Base-by-base conservation (phyloP, 2,797 vertebrate genomes). In the Sarcophilus harrisii region DNA sequence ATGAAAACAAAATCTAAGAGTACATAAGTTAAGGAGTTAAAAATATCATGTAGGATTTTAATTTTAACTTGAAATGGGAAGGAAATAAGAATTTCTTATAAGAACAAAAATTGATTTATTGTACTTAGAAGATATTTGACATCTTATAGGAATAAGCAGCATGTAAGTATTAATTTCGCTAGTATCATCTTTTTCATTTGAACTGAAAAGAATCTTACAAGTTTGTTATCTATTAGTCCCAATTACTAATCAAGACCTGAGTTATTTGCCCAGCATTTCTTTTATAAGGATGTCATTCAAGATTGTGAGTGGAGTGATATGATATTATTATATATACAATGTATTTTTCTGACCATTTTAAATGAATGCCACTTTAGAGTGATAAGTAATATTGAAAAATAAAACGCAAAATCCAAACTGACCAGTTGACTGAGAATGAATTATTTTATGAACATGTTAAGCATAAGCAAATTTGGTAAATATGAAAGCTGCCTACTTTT, bases 251-350 rank as follows among this genome's bases (percentile, higher is more conserved):
- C 92, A 57, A 29, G 14, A 30, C 57, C 92, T 91, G 66, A 54
- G 38, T 16, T 55, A 89, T 95, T 94, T 92, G 59, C 52, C 89
- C 14, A 60, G 95, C 92, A 52, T 95, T 96, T 92, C 60, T 93
- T 94, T 89, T 58, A 45, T 27, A 45, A 45, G 9, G 38, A 27
- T 45, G 2, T 24, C 2, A 81, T 81, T 81, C 21, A 73, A 24
- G 38, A 30, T 81, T 81, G 5, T 16, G 45, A 81, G 38, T 81
- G 21, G 21, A 27, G 21, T 81, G 21, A 45, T 45, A 45, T 45
- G 32, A 45, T 24, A 81, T 8, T 13, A 81, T 24, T 38, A 0
- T 81, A 11, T 81, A 45, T 1, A 81, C 21, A 45, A 45, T 81
- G 10, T 13, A 30, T 62, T 3, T 45, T 27, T 45, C 73, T 45